Conservation (phyloP, 2,797 vertebrate species). For the Leptoclinus maculatus region DNA sequence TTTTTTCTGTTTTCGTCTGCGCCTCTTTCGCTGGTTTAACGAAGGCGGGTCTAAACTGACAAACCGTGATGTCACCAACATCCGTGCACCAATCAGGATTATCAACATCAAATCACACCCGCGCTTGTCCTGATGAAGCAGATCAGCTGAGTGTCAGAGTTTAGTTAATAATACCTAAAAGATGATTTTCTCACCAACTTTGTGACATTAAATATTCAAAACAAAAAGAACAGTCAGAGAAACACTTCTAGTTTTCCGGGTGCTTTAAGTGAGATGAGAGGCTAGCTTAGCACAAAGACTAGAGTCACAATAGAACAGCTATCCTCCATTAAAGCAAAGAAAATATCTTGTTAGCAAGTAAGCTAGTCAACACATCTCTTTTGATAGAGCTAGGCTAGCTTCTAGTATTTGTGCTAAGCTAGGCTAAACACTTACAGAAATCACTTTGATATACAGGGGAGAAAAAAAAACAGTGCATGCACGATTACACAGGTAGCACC, state of each 20-base stretch:
- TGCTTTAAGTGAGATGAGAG: not conserved
- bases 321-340: not conserved
- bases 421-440: not conserved
- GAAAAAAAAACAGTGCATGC: not conserved
- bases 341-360: not conserved
- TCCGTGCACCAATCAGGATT: too few relatives aligned
- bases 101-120: not conserved
- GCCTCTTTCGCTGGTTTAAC: too few relatives aligned
- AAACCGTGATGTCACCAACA: too few relatives aligned
- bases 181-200: too few relatives aligned
- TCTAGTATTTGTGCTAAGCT: not conserved
- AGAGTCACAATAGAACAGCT: not conserved
- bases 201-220: not conserved
- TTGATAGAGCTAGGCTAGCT: not conserved
- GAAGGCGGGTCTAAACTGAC: too few relatives aligned
- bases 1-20: too few relatives aligned
- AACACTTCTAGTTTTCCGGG: not conserved
- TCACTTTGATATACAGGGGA: not conserved
- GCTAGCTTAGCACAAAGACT: not conserved
- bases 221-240: not conserved
- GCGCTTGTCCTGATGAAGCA: not conserved
- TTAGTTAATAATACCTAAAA: not conserved
- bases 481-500: not conserved
- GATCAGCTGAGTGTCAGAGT: not conserved
- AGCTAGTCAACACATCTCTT: not conserved